These are phyloP conservation scores for Formica exsecta DNA, from an alignment of 1,140 invertebrate genomes.

Conservation along the genomic window DNA sequence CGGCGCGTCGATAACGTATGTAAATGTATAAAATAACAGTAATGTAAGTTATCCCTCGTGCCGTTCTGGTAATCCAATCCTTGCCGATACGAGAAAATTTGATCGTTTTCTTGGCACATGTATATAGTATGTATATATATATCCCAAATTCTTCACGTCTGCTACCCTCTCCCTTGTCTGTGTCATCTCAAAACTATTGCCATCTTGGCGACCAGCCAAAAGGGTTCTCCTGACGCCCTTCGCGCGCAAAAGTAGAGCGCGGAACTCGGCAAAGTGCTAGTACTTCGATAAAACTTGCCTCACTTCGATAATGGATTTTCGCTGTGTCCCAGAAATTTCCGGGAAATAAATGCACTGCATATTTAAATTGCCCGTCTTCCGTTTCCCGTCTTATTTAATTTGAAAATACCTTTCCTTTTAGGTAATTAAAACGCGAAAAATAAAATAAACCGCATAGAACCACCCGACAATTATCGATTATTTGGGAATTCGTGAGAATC, in stretches of 20 bases:
- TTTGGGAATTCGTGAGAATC: background rate
- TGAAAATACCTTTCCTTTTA: background rate
- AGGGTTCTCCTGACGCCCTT: constrained; percentile 7
- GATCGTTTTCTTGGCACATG: constrained; percentile 39
- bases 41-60: constrained; percentile 22
- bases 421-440: constrained; percentile 1
- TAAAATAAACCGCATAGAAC: background rate
- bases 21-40: no score
- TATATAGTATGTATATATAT: background rate
- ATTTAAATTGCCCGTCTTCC: constrained; percentile 43
- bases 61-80: background rate
- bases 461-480: constrained; percentile 5
- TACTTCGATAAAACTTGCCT: constrained; percentile 56
- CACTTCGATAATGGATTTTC: constrained; percentile 63
- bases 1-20: constrained; percentile 18
- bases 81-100: constrained; percentile 52
- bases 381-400: background rate
- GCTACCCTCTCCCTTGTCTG: no score
- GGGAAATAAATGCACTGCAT: constrained; percentile 42
- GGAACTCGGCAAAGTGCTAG: constrained; percentile 45
- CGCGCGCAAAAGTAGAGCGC: constrained; percentile 42
- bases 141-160: background rate
- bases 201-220: constrained; percentile 27
- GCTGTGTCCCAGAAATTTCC: constrained; percentile 51
- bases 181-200: constrained; percentile 7